A percentile compares a stretch with the other conserved stretches of the same genome.
These are phyloP conservation scores for Danio tinwini DNA, from an alignment of 2,797 vertebrate species.

Conservation along the genomic window DNA sequence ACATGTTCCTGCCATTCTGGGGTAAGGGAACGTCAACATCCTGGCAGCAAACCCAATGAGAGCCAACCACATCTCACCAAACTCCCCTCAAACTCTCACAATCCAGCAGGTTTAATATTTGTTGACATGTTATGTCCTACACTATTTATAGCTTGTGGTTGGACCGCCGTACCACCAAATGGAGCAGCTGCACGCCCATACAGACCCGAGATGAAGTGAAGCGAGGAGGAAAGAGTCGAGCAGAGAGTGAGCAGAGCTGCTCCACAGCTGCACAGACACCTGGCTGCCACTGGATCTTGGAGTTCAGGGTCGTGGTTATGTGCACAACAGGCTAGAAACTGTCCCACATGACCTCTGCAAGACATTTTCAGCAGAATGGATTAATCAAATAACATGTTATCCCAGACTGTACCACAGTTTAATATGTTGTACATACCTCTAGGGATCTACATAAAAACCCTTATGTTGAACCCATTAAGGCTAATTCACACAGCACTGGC, in stretches of 20 bases:
- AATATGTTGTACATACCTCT: neutral
- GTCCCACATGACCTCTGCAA: neutral
- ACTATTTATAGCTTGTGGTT: slow-evolving; percentile 58
- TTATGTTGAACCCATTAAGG: too few relatives aligned
- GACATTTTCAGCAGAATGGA: neutral
- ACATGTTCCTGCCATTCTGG: slow-evolving; percentile 16
- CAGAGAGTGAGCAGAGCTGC: slow-evolving; percentile 30
- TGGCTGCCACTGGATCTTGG: slow-evolving; percentile 44
- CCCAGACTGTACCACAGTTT: neutral
- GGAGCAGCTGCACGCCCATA: slow-evolving; percentile 56
- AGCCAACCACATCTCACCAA: slow-evolving; percentile 46
- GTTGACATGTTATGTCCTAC: slow-evolving; percentile 47
- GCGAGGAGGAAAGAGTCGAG: slow-evolving; percentile 51
- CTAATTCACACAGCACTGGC: too few relatives aligned
- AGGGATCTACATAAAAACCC: neutral
- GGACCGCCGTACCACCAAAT: slow-evolving; percentile 40
- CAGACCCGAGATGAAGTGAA: slow-evolving; percentile 53
- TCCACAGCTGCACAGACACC: slow-evolving; percentile 57
- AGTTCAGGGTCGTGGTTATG: slow-evolving; percentile 32
- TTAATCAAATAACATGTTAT: neutral
- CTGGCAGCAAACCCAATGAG: slow-evolving; percentile 7
- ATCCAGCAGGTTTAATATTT: slow-evolving; percentile 45
- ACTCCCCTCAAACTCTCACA: slow-evolving; percentile 17
- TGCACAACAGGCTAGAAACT: slow-evolving; percentile 3
- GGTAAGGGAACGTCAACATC: slow-evolving; percentile 12